Evolutionary conservation across 2,888 invertebrate species (phyloP), one percentile per base, ranked within the genome.

Genomic region (Parochlus steinenii): DNA sequence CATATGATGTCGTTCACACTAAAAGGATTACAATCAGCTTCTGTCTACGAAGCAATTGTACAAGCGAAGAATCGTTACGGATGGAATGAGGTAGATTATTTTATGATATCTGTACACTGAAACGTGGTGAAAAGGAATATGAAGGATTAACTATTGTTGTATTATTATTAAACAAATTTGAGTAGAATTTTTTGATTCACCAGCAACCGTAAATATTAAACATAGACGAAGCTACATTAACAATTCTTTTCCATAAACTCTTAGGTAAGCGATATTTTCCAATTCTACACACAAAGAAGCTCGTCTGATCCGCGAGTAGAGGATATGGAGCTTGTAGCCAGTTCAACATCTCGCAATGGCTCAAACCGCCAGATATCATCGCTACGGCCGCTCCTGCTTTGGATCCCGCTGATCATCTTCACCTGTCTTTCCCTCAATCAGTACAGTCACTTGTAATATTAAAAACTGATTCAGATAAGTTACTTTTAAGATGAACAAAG

Each of bases 11-110:
- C 69, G 2, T 74, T 75, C 55, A 70, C 71, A 53, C 67, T 77
- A 46, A 60, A 62, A 18, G 66, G 65, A 20, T 58, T 78, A 42
- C 65, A 71, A 51, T 67, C 75, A 1, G 73, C 67, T 2, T 70
- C 74, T 6, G 69, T 73, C 41, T 78, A 76, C 54, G 77, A 78
- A 48, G 76, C 76, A 8, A 73, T 74, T 44, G 75, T 77, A 34
- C 74, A 74, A 48, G 75, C 77, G 39, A 75, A 73, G 61, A 78
- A 78, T 55, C 64, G 72, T 56, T 75, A 74, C 44, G 77, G 77
- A 1, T 76, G 75, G 74, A 74, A 74, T 47, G 74, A 74, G 64
- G 70, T 69, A 30, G 39, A 37, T 39, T 28, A 7, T 30, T 31
- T 16, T 12, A 17, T 37, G 8, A 20, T 20, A 10, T 30, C 20